Base-by-base conservation (phyloP, 2,888 invertebrate genomes). In the Sycophila texana region DNA sequence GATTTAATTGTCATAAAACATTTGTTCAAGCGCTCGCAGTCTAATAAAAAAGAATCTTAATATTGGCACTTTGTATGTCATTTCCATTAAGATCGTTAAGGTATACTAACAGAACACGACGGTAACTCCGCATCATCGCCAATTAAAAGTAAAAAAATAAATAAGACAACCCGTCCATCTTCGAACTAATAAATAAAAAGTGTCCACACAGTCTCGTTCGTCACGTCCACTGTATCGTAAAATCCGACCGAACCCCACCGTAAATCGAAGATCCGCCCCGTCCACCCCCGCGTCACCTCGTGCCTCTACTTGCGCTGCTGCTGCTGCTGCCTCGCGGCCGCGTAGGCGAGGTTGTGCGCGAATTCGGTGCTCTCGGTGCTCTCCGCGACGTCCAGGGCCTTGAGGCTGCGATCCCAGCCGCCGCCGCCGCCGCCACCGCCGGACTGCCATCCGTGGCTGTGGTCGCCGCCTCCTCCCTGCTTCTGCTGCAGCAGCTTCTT, bases 401-500 rank as follows among this genome's bases (percentile, higher is more conserved):
- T 90, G 61, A 90, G 83, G 78, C 96, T 92, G 82, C 95, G 92
- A 88, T 96, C 96, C 95, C 95, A 95, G 71, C 94, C 94, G 60
- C 93, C 93, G 63, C 88, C 86, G 57, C 85, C 84, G 63, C 94
- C 93, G 65, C 93, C 93, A 0, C 91, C 90, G 22, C 84, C 81
- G 84, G 85, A 83, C 77, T 87, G 86, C 83, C 88, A 87, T 82
- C 88, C 89, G 82, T 84, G 86, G 66, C 86, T 88, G 82, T 86
- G 88, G 70, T 88, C 88, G 3, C 39, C 39, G 30, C 91, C 90
- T 49, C 93, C 92, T 18, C 93, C 91, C 60, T 93, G 92, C 88
- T 95, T 95, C 85, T 94, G 93, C 0, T 94, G 92, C 87, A 96
- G 92, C 53, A 96, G 91, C 89, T 96, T 97, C 93, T 97, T 96